Percentiles rank a stretch among this genome's conserved stretches.
These are phyloP conservation scores for Lasaia peninsularis DNA, from an alignment of 1,140 invertebrate genomes.

Conservation along the genomic window DNA sequence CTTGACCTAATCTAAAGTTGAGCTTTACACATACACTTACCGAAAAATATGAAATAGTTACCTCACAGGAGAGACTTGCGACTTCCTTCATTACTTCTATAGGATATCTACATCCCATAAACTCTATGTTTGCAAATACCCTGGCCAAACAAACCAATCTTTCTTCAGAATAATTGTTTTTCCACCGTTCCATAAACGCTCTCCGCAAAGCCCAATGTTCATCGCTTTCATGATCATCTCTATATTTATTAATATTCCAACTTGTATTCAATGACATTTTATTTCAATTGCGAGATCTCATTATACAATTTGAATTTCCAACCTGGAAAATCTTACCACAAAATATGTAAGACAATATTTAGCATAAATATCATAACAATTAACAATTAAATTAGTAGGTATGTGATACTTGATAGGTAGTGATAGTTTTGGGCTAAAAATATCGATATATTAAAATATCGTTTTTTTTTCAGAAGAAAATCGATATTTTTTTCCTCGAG, in stretches of 20 bases:
- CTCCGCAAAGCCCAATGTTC: slow-evolving; percentile 89
- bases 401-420: too few relatives aligned
- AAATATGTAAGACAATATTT: too few relatives aligned
- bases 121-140: slow-evolving; percentile 90
- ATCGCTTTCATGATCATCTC: slow-evolving; percentile 85
- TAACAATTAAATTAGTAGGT: too few relatives aligned
- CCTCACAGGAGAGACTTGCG: slow-evolving; percentile 70
- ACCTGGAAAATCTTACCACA: too few relatives aligned
- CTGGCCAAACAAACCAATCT: slow-evolving; percentile 88
- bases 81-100: slow-evolving; percentile 77
- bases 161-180: slow-evolving; percentile 84
- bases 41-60: slow-evolving; percentile 35
- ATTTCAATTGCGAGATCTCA: not conserved
- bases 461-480: too few relatives aligned
- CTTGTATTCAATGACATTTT: slow-evolving; percentile 51
- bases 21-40: too few relatives aligned
- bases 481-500: too few relatives aligned
- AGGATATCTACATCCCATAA: slow-evolving; percentile 88
- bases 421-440: too few relatives aligned
- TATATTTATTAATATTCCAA: slow-evolving; percentile 83
- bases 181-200: slow-evolving; percentile 86
- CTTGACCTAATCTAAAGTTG: too few relatives aligned
- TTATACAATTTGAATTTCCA: not conserved
- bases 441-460: too few relatives aligned
- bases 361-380: too few relatives aligned